These are phyloP conservation scores for Heteronetta atricapilla DNA, from an alignment of 2,113 vertebrate species.

Conservation along the genomic window DNA sequence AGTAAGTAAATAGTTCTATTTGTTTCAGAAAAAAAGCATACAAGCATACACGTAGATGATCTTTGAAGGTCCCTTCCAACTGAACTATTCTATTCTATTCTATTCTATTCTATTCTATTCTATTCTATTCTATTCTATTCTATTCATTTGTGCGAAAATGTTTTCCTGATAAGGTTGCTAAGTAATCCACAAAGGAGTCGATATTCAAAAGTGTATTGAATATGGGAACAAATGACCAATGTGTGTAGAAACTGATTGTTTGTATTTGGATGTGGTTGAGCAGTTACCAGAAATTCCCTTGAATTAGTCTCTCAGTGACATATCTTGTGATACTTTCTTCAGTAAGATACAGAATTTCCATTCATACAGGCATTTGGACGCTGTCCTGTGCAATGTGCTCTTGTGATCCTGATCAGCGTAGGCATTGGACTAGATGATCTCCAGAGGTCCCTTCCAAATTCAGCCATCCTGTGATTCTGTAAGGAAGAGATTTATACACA, in stretches of 20 bases:
- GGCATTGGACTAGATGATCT: too few species aligned
- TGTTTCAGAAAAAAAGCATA: slow-evolving; percentile 23
- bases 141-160: slow-evolving; percentile 26
- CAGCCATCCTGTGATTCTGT: too few species aligned
- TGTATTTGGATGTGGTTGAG: background rate
- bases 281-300: background rate
- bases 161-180: background rate
- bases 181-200: background rate
- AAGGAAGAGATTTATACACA: background rate
- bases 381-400: too few species aligned
- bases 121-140: background rate
- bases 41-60: background rate
- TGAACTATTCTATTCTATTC: background rate
- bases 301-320: background rate
- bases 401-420: too few species aligned
- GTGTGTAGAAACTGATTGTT: background rate
- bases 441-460: too few species aligned
- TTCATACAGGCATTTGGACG: background rate
- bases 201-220: background rate
- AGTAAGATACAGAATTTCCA: background rate
- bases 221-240: background rate
- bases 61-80: background rate
- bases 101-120: background rate
- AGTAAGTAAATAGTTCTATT: slow-evolving; percentile 39
- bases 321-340: background rate